Conservation (phyloP, 2,797 vertebrate species). For the Hypotaenidia okinawae region DNA sequence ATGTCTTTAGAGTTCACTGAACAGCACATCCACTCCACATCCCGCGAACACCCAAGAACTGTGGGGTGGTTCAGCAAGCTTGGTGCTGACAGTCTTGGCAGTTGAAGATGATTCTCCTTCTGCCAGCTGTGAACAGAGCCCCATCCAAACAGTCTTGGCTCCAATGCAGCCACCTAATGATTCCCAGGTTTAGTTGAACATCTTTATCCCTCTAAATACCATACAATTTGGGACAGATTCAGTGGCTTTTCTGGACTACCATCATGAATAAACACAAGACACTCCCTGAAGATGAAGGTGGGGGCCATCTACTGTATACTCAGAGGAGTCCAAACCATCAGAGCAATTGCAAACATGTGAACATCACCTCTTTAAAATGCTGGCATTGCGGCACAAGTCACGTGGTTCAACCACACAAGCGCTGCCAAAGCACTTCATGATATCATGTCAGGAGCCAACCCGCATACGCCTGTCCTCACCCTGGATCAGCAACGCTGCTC, state of each 20-base stretch:
- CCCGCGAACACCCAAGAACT: not conserved
- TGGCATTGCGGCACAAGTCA: not conserved
- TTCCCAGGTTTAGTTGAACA: slow-evolving; percentile 5
- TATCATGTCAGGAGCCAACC: not conserved
- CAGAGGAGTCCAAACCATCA: not conserved
- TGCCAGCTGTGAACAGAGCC: slow-evolving; percentile 30
- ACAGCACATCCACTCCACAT: not conserved
- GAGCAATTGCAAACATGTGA: not conserved
- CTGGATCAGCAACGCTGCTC: not conserved
- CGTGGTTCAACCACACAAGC: not conserved
- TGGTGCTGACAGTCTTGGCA: not conserved
- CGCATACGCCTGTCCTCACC: not conserved
- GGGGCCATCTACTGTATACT: not conserved
- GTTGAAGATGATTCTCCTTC: not conserved
- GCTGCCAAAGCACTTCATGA: not conserved
- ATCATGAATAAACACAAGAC: not conserved
- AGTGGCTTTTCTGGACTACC: slow-evolving; percentile 17
- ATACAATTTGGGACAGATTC: not conserved
- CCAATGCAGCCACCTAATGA: slow-evolving; percentile 51
- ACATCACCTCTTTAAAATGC: not conserved
- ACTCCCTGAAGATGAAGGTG: slow-evolving; percentile 22
- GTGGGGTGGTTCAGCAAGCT: not conserved
- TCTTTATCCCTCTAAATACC: slow-evolving; percentile 32
- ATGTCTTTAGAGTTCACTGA: not conserved
- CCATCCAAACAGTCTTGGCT: slow-evolving; percentile 2